These are phyloP conservation scores for Gryllus longicercus DNA, from an alignment of 2,888 invertebrate species.

Conservation along the genomic window DNA sequence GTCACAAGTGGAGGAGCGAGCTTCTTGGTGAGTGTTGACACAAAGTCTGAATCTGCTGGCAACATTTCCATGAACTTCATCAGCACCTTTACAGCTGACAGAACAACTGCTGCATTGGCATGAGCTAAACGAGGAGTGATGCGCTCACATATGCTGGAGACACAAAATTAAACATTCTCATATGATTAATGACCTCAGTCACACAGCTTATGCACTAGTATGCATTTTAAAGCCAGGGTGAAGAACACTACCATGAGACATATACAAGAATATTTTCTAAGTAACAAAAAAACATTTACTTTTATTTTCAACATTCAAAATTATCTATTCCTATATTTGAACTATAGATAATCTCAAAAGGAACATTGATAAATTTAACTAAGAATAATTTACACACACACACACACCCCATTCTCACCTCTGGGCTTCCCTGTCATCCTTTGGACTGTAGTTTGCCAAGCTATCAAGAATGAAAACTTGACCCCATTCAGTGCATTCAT, in stretches of 20 bases:
- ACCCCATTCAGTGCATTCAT: constrained; percentile 99
- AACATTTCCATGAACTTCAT: constrained; percentile 99
- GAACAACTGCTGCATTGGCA: constrained; percentile 97
- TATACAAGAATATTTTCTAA: no score
- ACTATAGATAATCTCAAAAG: neutral
- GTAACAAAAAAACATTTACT: no score
- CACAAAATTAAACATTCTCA: neutral
- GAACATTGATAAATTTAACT: neutral
- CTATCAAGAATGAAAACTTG: constrained; percentile 98
- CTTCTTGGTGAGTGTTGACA: constrained; percentile 90
- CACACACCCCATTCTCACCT: constrained; percentile 48
- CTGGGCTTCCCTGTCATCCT: constrained; percentile 96
- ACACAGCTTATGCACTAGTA: no score
- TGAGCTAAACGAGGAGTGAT: constrained; percentile 96
- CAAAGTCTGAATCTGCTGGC: constrained; percentile 88
- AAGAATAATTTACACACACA: neutral
- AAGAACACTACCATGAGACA: no score
- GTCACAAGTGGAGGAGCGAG: constrained; percentile 98
- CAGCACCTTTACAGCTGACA: constrained; percentile 95
- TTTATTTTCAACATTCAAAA: no score
- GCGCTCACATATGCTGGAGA: constrained; percentile 81
- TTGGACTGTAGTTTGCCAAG: constrained; percentile 92
- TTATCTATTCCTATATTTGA: no score
- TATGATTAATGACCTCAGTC: no score
- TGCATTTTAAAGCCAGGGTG: no score